A percentile compares a stretch with the other conserved stretches of the same genome.
phyloP scores from a whole-genome alignment of 2,888 invertebrate species.

The Stenoptilia bipunctidactyla region DNA sequence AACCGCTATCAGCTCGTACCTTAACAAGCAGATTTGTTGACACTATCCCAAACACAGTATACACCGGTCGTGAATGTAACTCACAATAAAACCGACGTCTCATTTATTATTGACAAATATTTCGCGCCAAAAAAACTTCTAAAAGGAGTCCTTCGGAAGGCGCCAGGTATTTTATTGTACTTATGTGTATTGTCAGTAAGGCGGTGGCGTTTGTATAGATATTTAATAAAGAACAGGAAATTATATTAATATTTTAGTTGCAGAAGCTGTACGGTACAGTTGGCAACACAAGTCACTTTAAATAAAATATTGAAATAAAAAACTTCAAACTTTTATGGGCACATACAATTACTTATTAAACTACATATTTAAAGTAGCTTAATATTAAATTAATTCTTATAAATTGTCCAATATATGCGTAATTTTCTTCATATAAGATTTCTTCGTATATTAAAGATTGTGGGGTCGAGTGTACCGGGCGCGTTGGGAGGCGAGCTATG shows the following conservation, averaged over 20 bases:
- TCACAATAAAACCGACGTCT: conserved; percentile 61
- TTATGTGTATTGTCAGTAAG: conserved; percentile 38
- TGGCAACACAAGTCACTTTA: no score
- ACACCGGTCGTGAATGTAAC: neutral
- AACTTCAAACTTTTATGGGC: no score
- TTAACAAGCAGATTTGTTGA: neutral
- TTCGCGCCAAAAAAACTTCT: conserved; percentile 54
- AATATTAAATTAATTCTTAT: no score
- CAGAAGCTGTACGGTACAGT: neutral
- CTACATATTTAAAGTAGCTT: no score
- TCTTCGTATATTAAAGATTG: no score
- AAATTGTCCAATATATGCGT: no score
- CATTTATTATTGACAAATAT: conserved; percentile 71
- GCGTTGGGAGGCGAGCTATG: conserved; percentile 14
- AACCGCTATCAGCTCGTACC: neutral
- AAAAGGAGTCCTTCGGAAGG: conserved; percentile 52
- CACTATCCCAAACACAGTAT: neutral
- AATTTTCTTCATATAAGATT: no score
- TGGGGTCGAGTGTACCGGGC: no score
- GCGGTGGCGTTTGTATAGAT: conserved; percentile 35
- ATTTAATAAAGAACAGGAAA: conserved; percentile 49
- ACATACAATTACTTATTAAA: no score
- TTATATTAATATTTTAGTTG: conserved; percentile 24
- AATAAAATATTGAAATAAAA: no score
- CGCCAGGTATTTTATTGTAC: conserved; percentile 58